Percentiles rank a stretch among this genome's conserved stretches.
Evolutionary conservation across 2,888 invertebrate species (phyloP).

Genomic region (Watsonalla cultraria): DNA sequence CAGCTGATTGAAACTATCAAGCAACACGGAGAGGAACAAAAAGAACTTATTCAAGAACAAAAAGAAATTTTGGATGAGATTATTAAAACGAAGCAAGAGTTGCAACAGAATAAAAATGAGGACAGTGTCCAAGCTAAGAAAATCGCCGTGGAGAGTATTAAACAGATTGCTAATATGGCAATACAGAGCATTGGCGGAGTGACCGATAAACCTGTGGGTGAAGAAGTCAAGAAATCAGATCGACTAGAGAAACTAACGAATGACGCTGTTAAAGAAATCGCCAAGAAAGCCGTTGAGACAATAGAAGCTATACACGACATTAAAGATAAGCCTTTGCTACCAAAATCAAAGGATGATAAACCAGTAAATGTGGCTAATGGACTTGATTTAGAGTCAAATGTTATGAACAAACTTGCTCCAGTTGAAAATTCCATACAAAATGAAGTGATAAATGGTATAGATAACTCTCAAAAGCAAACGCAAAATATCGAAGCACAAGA

Average conservation of each 20-base stretch:
- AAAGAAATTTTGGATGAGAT: slow-evolving; percentile 81
- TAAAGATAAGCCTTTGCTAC: slow-evolving; percentile 31
- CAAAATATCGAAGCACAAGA: neutral
- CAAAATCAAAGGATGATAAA: slow-evolving; percentile 2
- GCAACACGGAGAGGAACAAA: slow-evolving; percentile 83
- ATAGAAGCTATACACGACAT: slow-evolving; percentile 69
- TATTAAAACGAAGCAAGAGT: slow-evolving; percentile 74
- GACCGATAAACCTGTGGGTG: slow-evolving; percentile 48
- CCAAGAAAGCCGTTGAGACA: slow-evolving; percentile 64
- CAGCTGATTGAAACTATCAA: slow-evolving; percentile 81
- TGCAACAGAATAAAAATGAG: slow-evolving; percentile 66
- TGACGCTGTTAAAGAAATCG: slow-evolving; percentile 69
- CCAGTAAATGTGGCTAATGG: neutral
- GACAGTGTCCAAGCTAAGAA: slow-evolving; percentile 67
- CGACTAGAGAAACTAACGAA: slow-evolving; percentile 48
- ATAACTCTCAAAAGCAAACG: slow-evolving; percentile 2
- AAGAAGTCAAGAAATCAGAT: slow-evolving; percentile 35
- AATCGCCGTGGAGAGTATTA: slow-evolving; percentile 71
- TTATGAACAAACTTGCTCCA: slow-evolving; percentile 5
- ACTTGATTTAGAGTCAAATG: neutral
- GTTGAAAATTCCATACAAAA: slow-evolving; percentile 3
- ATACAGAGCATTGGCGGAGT: slow-evolving; percentile 66
- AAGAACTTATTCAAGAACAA: slow-evolving; percentile 83
- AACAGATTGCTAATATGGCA: slow-evolving; percentile 69
- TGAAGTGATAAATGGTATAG: slow-evolving; percentile 2